phyloP scores from a whole-genome alignment of 2,888 invertebrate species.

The Ichneumoninae sp. region DNA sequence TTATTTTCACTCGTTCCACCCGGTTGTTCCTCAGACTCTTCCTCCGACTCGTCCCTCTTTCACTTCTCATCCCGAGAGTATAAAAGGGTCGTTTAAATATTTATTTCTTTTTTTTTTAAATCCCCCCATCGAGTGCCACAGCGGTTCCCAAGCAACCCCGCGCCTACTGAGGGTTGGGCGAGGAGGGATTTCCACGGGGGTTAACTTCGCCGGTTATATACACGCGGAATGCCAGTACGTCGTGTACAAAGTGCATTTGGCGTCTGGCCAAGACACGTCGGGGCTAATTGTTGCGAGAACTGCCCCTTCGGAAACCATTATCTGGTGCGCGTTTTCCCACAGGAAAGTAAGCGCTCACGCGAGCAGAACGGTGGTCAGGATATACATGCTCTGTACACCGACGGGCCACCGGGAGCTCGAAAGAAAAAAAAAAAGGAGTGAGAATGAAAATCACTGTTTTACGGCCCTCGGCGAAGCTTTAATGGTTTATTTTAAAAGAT shows the following conservation, averaged over 20 bases:
- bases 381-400: conserved; percentile 23
- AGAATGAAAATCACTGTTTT: conserved; percentile 62
- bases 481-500: conserved; percentile 55
- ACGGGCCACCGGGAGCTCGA: conserved; percentile 4
- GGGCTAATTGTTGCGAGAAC: conserved; percentile 81
- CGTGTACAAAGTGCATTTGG: conserved; percentile 74
- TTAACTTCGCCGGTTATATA: conserved; percentile 45
- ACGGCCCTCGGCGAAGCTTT: conserved; percentile 48
- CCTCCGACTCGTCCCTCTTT: neutral
- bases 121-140: conserved; percentile 10
- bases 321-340: conserved; percentile 73
- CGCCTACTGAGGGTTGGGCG: conserved; percentile 28
- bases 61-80: neutral
- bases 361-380: conserved; percentile 40
- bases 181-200: conserved; percentile 36
- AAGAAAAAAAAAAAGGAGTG: neutral
- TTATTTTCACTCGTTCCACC: neutral
- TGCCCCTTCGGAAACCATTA: conserved; percentile 82
- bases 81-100: conserved; percentile 15
- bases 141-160: conserved; percentile 35
- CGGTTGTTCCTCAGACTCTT: conserved; percentile 10
- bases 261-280: conserved; percentile 77
- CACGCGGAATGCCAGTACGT: conserved; percentile 36
- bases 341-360: conserved; percentile 63
- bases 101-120: conserved; percentile 9